Base-by-base conservation (phyloP, 1,140 invertebrate species). In the Drosophila tristis region DNA sequence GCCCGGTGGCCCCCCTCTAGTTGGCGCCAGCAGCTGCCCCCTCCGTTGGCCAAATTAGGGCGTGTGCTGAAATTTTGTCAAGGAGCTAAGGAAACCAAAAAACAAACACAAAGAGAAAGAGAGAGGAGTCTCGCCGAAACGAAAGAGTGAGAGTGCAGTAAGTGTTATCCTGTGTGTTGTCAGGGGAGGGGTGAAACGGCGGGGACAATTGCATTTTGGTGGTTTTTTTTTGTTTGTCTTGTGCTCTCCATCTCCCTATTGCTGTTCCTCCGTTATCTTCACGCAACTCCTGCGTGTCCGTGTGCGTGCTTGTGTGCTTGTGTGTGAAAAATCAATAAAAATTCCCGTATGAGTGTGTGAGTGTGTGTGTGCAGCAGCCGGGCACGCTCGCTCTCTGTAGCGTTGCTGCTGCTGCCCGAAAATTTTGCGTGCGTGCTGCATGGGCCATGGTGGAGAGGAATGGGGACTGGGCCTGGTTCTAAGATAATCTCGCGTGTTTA, bases 321-420 rank as follows among this genome's bases (percentile, higher is more conserved):
- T 70, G 78, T 78, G 79, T 73, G 80, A 85, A 84, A 84, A 84
- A 84, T 84, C 80, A 84, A 84, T 84, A 84, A 78, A 71, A 79
- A 39, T 50, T 72, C 45, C 66, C 64, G 45, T 49, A 44, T 70
- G 53, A 35, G 44, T 70, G 35, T 48, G 45, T 31, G 53, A 44
- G 47, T 29, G 55, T 71, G 64, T 71, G 49, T 70, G 63, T 84
- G 75, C 80, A 80, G 80, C 80, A 85, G 80, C 80, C 80, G 80
- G 76, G 55, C 39, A 47, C 55, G 49, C 49, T 49, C 53, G 43
- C 15, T 11, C 35, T 49, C 71, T 67, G 45, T 26, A 42, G 44
- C 47, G 31, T 9, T 61, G 51, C 42, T 26, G 20, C 31, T 44
- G 54, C 20, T 51, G 51, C 25, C 31, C 13, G 16, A 35, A 31